A percentile compares a stretch with the other conserved stretches of the same genome.
phyloP scores from a whole-genome alignment of 2,888 invertebrate genomes.

The Cosmorhoe ocellata region DNA sequence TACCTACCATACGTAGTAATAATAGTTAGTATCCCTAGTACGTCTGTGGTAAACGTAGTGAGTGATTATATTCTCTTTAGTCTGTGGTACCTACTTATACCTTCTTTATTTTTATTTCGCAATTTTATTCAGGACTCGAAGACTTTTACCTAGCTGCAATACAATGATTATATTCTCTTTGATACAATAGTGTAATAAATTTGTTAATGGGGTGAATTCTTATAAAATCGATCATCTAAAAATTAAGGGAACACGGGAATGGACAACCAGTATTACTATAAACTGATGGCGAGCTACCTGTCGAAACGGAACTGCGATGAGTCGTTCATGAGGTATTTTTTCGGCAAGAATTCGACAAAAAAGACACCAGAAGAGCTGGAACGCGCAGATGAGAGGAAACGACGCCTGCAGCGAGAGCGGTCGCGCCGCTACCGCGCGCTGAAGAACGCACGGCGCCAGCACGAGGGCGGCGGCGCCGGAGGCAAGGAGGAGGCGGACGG shows the following conservation, averaged over 20 bases:
- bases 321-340: slow-evolving; percentile 78
- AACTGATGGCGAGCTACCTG: slow-evolving; percentile 75
- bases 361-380: slow-evolving; percentile 74
- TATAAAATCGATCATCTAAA: slow-evolving; percentile 11
- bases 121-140: neutral
- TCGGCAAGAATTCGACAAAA: slow-evolving; percentile 72
- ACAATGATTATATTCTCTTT: no score
- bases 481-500: slow-evolving; percentile 51
- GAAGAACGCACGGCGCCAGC: slow-evolving; percentile 73
- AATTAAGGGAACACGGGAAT: slow-evolving; percentile 40
- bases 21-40: no score
- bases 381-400: slow-evolving; percentile 73
- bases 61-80: no score
- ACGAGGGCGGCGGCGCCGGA: slow-evolving; percentile 56
- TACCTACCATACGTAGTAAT: no score
- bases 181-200: no score
- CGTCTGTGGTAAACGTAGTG: no score
- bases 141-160: slow-evolving; percentile 23
- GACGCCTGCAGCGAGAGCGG: slow-evolving; percentile 69
- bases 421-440: slow-evolving; percentile 73
- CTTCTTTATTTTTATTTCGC: neutral
- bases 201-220: slow-evolving; percentile 6
- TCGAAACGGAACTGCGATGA: slow-evolving; percentile 78
- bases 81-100: no score
- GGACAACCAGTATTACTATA: slow-evolving; percentile 79